phyloP scores from a whole-genome alignment of 2,888 invertebrate species.

The Tridacna crocea region DNA sequence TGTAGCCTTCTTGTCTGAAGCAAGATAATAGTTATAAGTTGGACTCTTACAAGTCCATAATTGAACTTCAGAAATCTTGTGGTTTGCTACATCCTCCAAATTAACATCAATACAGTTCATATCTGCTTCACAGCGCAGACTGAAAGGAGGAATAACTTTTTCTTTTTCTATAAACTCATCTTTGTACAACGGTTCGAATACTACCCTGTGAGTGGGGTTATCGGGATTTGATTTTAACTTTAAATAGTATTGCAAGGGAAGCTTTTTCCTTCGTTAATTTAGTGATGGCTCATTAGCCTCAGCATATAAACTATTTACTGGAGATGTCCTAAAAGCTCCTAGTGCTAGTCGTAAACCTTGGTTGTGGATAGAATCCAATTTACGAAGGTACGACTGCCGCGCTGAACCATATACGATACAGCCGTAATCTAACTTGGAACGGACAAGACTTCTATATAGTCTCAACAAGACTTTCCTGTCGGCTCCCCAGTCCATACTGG shows the following conservation, averaged over 20 bases:
- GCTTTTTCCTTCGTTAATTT: slow-evolving; percentile 15
- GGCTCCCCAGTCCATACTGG: slow-evolving; percentile 43
- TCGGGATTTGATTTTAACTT: slow-evolving; percentile 8
- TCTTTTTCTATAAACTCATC: slow-evolving; percentile 5
- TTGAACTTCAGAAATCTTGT: background rate
- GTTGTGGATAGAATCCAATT: slow-evolving; percentile 52
- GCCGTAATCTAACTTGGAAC: slow-evolving; percentile 56
- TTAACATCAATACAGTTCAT: slow-evolving; percentile 12
- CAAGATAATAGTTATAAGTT: slow-evolving; percentile 18
- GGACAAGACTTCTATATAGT: slow-evolving; percentile 36
- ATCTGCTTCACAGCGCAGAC: slow-evolving; percentile 19
- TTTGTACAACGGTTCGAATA: slow-evolving; percentile 15
- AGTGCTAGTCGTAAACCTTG: slow-evolving; percentile 50
- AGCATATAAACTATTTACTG: slow-evolving; percentile 41
- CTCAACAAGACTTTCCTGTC: slow-evolving; percentile 33
- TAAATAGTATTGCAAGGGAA: slow-evolving; percentile 24
- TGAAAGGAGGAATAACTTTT: slow-evolving; percentile 14
- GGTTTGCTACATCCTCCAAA: slow-evolving; percentile 5
- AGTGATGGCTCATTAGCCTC: slow-evolving; percentile 39
- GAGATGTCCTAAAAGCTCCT: slow-evolving; percentile 47
- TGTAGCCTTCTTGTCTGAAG: slow-evolving; percentile 21
- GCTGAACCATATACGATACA: slow-evolving; percentile 51
- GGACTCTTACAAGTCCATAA: slow-evolving; percentile 23
- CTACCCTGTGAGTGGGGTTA: slow-evolving; percentile 14
- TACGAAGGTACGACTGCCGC: slow-evolving; percentile 39